A percentile compares a stretch with the other conserved stretches of the same genome.
Evolutionary conservation across 1,140 invertebrate species (phyloP).

Genomic region (Delia radicum): DNA sequence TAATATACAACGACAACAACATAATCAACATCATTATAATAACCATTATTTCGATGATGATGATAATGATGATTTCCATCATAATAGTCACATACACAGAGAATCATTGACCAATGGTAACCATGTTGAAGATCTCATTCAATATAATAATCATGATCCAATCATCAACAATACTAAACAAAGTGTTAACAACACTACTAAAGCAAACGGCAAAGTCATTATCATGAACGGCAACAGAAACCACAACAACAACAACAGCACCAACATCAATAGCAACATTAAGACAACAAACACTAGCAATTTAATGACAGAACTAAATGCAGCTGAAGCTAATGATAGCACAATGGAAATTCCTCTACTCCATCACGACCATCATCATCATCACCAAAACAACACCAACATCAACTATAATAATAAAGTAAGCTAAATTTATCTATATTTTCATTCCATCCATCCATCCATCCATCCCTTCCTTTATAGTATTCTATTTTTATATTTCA

Average conservation of each 20-base stretch:
- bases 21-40: background rate
- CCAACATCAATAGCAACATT: background rate
- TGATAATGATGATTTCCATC: background rate
- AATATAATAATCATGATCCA: background rate
- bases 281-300: background rate
- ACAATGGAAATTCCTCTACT: slow-evolving; percentile 48
- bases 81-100: background rate
- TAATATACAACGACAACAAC: background rate
- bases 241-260: slow-evolving; percentile 10
- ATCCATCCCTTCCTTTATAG: no score
- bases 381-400: background rate
- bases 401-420: background rate
- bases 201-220: background rate
- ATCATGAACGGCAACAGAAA: no score
- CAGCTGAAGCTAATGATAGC: slow-evolving; percentile 32
- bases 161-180: background rate
- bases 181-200: slow-evolving; percentile 1
- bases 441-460: no score
- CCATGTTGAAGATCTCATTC: slow-evolving; percentile 10
- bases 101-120: background rate
- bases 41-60: background rate
- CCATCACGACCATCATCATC: background rate
- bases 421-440: background rate
- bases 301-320: slow-evolving; percentile 9
- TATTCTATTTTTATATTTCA: background rate